These are phyloP conservation scores for Uloborus diversus DNA, from an alignment of 1,140 invertebrate species.

Conservation along the genomic window DNA sequence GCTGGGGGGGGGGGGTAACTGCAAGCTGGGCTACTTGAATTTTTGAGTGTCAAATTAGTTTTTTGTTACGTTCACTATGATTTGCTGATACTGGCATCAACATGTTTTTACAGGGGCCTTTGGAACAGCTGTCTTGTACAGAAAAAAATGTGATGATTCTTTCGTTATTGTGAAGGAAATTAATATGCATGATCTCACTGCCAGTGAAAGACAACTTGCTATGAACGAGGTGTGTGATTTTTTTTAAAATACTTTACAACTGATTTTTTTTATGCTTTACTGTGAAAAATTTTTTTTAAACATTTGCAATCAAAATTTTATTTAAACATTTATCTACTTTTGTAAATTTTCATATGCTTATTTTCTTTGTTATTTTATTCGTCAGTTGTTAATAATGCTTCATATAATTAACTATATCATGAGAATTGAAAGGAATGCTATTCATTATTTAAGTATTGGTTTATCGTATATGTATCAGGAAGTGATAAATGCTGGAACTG, in stretches of 20 bases:
- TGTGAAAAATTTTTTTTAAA: not conserved
- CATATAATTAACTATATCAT: not conserved
- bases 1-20: too few species aligned
- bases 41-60: too few species aligned
- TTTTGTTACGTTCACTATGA: too few species aligned
- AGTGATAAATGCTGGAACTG: not conserved
- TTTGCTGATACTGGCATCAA: too few species aligned
- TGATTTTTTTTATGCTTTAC: not conserved
- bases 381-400: not conserved
- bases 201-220: conserved; percentile 75
- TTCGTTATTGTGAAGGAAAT: conserved; percentile 81
- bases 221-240: conserved; percentile 74
- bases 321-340: not conserved
- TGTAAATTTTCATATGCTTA: not conserved
- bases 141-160: conserved; percentile 72
- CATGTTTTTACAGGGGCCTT: conserved; percentile 82
- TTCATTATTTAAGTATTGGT: not conserved
- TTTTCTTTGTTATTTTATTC: not conserved
- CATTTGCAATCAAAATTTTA: not conserved
- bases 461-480: not conserved
- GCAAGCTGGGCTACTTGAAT: too few species aligned
- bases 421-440: not conserved
- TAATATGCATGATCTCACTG: conserved; percentile 76
- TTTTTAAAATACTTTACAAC: not conserved
- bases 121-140: conserved; percentile 78